Evolutionary conservation across 2,888 invertebrate genomes (phyloP).

Genomic region (Brachypalpus laphriformis): DNA sequence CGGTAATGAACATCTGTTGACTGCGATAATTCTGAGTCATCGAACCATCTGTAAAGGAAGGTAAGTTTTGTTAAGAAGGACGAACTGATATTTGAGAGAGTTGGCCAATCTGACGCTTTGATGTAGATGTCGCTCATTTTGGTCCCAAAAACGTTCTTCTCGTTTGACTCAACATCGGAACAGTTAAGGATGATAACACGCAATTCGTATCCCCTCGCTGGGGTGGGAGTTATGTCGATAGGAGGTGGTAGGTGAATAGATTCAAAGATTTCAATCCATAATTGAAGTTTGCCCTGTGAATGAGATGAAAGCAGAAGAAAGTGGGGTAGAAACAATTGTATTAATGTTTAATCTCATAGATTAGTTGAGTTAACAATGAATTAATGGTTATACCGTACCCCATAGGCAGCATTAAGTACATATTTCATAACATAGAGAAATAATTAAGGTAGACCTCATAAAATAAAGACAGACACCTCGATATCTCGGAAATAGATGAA

Average conservation of each 20-base stretch:
- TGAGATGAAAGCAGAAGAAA: too few relatives aligned
- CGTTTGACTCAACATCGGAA: conserved; percentile 86
- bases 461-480: too few relatives aligned
- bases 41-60: conserved; percentile 86
- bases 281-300: conserved; percentile 91
- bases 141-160: conserved; percentile 89
- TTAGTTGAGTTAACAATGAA: too few relatives aligned
- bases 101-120: conserved; percentile 85
- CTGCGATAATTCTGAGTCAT: conserved; percentile 87
- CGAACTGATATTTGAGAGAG: neutral
- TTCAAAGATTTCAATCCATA: conserved; percentile 95
- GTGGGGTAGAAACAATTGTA: neutral
- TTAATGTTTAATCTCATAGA: too few relatives aligned
- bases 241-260: conserved; percentile 85
- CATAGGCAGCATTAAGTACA: too few relatives aligned
- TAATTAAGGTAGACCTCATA: too few relatives aligned
- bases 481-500: too few relatives aligned
- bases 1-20: conserved; percentile 93
- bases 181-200: conserved; percentile 88
- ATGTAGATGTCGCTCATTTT: conserved; percentile 91
- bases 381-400: too few relatives aligned
- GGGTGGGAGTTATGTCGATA: conserved; percentile 90
- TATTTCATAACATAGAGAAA: too few relatives aligned
- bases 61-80: conserved; percentile 58
- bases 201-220: conserved; percentile 87